Base-by-base conservation (phyloP, 2,888 invertebrate genomes). In the Ctena decussata region DNA sequence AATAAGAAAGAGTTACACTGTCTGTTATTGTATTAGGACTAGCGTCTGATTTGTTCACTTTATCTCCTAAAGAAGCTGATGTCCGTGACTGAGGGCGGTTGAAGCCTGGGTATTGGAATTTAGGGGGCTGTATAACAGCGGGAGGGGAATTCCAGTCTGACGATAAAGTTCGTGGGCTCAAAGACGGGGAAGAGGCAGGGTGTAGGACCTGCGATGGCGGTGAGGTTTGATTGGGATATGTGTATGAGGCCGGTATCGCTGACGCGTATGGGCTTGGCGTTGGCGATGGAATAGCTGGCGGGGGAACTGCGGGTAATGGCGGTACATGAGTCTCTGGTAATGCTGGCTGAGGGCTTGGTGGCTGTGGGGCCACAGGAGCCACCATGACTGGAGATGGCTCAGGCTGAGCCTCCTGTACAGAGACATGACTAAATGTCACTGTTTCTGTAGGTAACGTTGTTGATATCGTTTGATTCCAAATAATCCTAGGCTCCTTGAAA, bases 91-190 rank as follows among this genome's bases (percentile, higher is more conserved):
- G 79, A 35, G 93, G 88, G 53, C 91, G 90, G 84, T 83, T 92
- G 76, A 91, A 91, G 70, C 93, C 93, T 12, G 94, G 94, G 88
- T 94, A 94, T 78, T 93, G 92, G 91, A 94, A 94, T 87, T 91
- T 92, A 1, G 94, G 94, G 41, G 94, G 94, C 85, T 94, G 93
- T 27, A 94, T 92, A 49, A 91, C 90, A 6, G 93, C 89, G 21
- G 93, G 91, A 24, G 93, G 92, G 0, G 93, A 88, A 30, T 90
- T 88, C 94, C 94, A 94, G 76, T 94, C 94, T 15, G 92, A 90
- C 12, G 94, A 93, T 24, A 94, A 84, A 57, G 91, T 87, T 35
- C 90, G 86, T n/a, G 93, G 91, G 82, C 91, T 90, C 72, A 90
- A 79, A 53, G 90, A 89, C 15, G 94, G 93, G 5, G 94, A 93